Evolutionary conservation across 2,888 invertebrate species (phyloP), one percentile per base, ranked within the genome.

Genomic region (Julus scandinavius): DNA sequence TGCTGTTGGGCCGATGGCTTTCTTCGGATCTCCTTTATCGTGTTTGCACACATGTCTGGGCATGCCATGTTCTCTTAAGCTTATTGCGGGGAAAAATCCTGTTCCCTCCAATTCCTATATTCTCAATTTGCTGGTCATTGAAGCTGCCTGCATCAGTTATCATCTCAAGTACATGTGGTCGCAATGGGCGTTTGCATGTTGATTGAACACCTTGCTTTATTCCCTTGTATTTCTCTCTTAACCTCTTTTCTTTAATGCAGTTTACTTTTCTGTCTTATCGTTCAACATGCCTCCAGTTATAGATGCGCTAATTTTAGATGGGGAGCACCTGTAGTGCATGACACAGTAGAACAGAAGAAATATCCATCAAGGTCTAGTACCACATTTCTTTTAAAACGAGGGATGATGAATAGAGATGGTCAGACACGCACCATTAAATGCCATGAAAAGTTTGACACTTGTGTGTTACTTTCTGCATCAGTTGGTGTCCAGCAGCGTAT

Each of bases 1-100:
- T 80, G 80, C 38, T 80, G 80, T 80, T 80, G 80, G 80, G 80
- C 80, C 80, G 80, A 80, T 80, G 80, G 80, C 80, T 80, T 80
- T 80, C 80, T 80, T 80, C 80, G 80, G 38, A 80, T 80, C 80
- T 38, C 38, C 80, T 80, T 80, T 80, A 80, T 80, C 80, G 80
- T 80, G 80, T 80, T 80, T 80, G 80, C 80, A 80, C 80, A 80
- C 80, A 29, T 80, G 80, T 80, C 80, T 80, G 80, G 38, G 80
- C 80, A 80, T 80, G 80, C 80, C 11, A 15, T 80, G 80, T 80
- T 80, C 80, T 80, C 80, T 40, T 38, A 15, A 80, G 80, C 80
- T 80, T 80, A 80, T 13, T 38, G 38, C 38, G 40, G 80, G 80
- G 13, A 15, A 80, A 29, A 29, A 29, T 29, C 29, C 29, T 29